Percentiles rank a stretch among this genome's conserved stretches.
These are phyloP conservation scores for Macrochelys suwanniensis DNA, from an alignment of 2,797 vertebrate species.

Conservation along the genomic window DNA sequence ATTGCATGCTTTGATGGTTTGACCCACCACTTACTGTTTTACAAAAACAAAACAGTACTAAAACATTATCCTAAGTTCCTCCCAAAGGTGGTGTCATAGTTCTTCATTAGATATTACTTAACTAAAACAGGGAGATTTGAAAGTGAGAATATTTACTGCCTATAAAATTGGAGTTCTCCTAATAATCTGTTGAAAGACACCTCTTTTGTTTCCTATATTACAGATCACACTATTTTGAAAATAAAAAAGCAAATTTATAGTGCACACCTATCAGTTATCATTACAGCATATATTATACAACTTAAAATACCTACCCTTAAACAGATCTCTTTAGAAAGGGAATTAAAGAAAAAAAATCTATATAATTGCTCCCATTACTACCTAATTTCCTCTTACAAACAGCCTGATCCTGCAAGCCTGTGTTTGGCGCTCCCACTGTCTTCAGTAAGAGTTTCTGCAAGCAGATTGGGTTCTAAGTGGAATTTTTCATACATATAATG, in stretches of 20 bases:
- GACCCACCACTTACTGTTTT: too few relatives aligned
- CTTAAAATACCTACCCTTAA: not conserved
- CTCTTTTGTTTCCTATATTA: not conserved
- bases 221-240: not conserved
- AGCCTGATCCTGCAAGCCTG: not conserved
- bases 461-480: not conserved
- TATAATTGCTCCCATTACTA: not conserved
- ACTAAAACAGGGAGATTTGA: not conserved
- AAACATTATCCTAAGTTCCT: too few relatives aligned
- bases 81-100: too few relatives aligned
- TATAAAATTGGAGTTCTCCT: not conserved
- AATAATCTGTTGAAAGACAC: not conserved
- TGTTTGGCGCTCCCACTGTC: not conserved
- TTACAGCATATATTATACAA: not conserved
- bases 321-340: not conserved
- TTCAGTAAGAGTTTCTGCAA: not conserved
- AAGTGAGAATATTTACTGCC: not conserved
- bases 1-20: not conserved
- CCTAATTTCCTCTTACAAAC: not conserved
- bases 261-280: too few relatives aligned
- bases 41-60: too few relatives aligned
- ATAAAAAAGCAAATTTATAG: not conserved
- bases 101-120: not conserved
- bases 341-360: not conserved
- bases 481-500: not conserved